These are phyloP conservation scores for Heterodera carotae DNA, from an alignment of 1,140 invertebrate genomes.

Conservation along the genomic window DNA sequence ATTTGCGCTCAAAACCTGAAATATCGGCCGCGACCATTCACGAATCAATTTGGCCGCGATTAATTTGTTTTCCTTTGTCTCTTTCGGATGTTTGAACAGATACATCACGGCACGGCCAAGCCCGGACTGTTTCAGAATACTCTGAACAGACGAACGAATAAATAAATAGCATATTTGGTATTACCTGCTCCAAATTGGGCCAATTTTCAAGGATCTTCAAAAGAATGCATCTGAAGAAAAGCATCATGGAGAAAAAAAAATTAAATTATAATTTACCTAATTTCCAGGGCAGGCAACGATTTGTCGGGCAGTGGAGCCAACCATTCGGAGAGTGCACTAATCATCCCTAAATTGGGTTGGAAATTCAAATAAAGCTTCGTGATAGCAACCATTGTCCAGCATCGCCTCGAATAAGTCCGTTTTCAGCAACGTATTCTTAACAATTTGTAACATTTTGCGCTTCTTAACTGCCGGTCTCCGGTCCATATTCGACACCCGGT, in stretches of 20 bases:
- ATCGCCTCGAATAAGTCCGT: conserved; percentile 60
- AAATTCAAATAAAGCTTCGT: neutral
- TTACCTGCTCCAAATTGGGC: conserved; percentile 46
- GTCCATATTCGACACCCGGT: conserved; percentile 56
- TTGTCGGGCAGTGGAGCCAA: conserved; percentile 93
- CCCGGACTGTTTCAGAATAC: conserved; percentile 80
- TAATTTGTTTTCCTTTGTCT: conserved; percentile 89
- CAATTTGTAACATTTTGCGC: conserved; percentile 54
- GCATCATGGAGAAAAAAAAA: conserved; percentile 65
- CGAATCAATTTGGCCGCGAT: conserved; percentile 87
- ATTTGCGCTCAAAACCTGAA: conserved; percentile 41
- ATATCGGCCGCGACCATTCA: conserved; percentile 63
- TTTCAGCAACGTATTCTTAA: conserved; percentile 48
- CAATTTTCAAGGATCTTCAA: conserved; percentile 73
- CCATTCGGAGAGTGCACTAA: conserved; percentile 59
- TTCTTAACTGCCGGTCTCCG: conserved; percentile 58
- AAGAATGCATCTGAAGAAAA: conserved; percentile 75
- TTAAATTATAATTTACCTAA: conserved; percentile 71
- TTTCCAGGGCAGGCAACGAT: conserved; percentile 84
- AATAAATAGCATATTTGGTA: conserved; percentile 57
- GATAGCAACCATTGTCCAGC: conserved; percentile 51
- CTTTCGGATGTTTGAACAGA: conserved; percentile 95
- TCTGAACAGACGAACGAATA: conserved; percentile 78
- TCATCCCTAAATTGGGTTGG: conserved; percentile 41
- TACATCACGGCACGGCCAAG: conserved; percentile 98